A percentile compares a stretch with the other conserved stretches of the same genome.
These are phyloP conservation scores for Vicugna pacos DNA, from an alignment of 2,113 vertebrate genomes.

Conservation along the genomic window DNA sequence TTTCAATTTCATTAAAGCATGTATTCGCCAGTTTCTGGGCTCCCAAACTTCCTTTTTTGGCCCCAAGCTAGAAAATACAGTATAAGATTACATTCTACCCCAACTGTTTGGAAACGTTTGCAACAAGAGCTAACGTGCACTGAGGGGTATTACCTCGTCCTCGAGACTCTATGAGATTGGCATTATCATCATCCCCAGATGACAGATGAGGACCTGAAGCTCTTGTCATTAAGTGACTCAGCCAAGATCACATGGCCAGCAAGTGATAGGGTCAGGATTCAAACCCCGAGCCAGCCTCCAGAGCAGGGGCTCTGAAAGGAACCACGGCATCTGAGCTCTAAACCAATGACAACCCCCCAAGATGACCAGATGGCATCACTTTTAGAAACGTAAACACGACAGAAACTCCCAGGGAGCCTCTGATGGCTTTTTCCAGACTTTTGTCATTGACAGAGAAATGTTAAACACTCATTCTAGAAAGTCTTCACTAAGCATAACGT, in stretches of 20 bases:
- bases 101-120: accelerated
- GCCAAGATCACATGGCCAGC: not conserved
- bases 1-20: constrained; percentile 94
- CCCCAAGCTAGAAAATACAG: constrained; percentile 87
- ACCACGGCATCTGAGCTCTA: accelerated
- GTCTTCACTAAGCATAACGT: not conserved
- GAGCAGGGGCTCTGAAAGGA: accelerated
- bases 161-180: not conserved
- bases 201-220: not conserved
- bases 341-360: not conserved
- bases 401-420: not conserved
- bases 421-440: not conserved
- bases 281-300: not conserved
- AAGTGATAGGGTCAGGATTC: not conserved
- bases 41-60: constrained; percentile 94
- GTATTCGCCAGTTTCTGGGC: constrained; percentile 95
- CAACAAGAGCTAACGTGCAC: accelerated
- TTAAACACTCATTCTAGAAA: not conserved
- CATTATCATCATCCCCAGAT: accelerated
- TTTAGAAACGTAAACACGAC: accelerated
- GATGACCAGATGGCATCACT: accelerated
- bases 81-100: not conserved
- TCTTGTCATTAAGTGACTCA: accelerated
- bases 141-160: not conserved
- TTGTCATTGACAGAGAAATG: not conserved